phyloP scores from a whole-genome alignment of 2,888 invertebrate species.

The Augochlorella aurata region DNA sequence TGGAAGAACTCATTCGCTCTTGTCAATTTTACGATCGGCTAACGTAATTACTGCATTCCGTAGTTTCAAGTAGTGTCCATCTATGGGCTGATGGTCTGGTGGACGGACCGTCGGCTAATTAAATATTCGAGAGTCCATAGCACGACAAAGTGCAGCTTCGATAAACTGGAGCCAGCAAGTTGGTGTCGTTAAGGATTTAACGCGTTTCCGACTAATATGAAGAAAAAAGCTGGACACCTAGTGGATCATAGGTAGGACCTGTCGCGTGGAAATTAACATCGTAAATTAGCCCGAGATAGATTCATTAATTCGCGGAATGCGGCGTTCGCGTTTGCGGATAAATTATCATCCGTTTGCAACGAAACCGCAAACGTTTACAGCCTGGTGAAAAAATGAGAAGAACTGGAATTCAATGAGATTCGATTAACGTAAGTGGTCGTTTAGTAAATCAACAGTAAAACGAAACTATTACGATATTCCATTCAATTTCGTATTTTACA shows the following conservation, averaged over 20 bases:
- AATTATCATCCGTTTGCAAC: slow-evolving; percentile 17
- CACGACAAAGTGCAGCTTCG: background rate
- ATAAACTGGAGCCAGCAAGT: background rate
- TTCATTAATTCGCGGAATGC: background rate
- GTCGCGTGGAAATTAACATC: background rate
- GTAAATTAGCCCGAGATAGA: slow-evolving; percentile 8
- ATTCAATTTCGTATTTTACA: no score
- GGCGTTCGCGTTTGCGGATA: background rate
- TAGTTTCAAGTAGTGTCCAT: background rate
- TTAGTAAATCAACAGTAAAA: no score
- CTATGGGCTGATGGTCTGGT: no score
- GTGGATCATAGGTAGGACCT: background rate
- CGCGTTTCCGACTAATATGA: background rate
- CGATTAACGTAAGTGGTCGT: no score
- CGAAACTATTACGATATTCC: no score
- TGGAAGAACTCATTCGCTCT: background rate
- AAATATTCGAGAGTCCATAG: background rate
- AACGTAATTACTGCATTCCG: background rate
- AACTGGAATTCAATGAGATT: no score
- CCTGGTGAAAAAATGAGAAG: no score
- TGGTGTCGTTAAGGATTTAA: background rate
- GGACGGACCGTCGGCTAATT: background rate
- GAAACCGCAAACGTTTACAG: slow-evolving; percentile 1
- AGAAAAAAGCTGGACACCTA: background rate
- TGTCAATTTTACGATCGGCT: slow-evolving; percentile 3